A percentile compares a stretch with the other conserved stretches of the same genome.
Evolutionary conservation across 1,140 invertebrate genomes (phyloP).

Genomic region (Drosophila athabasca): DNA sequence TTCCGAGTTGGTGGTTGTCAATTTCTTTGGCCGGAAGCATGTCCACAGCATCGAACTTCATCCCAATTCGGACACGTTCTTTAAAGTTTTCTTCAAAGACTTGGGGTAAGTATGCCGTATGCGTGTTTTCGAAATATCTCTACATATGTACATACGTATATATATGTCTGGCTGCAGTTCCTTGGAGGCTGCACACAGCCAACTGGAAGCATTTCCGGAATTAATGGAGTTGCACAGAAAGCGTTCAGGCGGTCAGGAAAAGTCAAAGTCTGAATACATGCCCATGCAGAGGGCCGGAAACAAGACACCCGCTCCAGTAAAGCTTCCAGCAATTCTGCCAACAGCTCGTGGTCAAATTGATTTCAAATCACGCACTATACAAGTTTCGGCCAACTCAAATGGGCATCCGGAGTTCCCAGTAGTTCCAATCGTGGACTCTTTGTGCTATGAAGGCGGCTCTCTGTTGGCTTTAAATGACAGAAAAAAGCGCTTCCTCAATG

Average conservation of each 20-base stretch:
- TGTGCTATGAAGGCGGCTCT: constrained; percentile 47
- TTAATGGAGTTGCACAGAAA: constrained; percentile 15
- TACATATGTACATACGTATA: neutral
- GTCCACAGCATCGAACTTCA: constrained; percentile 36
- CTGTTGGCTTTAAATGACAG: constrained; percentile 37
- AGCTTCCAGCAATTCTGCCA: neutral
- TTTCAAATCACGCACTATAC: constrained; percentile 18
- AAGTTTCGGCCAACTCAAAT: constrained; percentile 9
- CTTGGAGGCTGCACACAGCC: constrained; percentile 37
- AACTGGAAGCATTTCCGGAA: constrained; percentile 28
- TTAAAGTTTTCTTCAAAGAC: constrained; percentile 50
- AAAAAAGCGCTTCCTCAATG: constrained; percentile 40
- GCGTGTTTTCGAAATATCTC: neutral
- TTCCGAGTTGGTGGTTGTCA: constrained; percentile 15
- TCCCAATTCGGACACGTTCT: constrained; percentile 18
- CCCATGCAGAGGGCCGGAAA: no score
- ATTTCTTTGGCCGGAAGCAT: constrained; percentile 43
- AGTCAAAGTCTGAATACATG: no score
- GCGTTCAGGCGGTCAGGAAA: neutral
- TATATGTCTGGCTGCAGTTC: constrained; percentile 16
- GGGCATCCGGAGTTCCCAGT: constrained; percentile 40
- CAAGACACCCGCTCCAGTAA: no score
- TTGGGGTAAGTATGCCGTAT: constrained; percentile 34
- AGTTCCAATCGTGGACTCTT: constrained; percentile 5
- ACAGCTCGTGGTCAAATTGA: constrained; percentile 19